Evolutionary conservation across 2,113 vertebrate species (phyloP).

Genomic region (Tenrec ecaudatus): DNA sequence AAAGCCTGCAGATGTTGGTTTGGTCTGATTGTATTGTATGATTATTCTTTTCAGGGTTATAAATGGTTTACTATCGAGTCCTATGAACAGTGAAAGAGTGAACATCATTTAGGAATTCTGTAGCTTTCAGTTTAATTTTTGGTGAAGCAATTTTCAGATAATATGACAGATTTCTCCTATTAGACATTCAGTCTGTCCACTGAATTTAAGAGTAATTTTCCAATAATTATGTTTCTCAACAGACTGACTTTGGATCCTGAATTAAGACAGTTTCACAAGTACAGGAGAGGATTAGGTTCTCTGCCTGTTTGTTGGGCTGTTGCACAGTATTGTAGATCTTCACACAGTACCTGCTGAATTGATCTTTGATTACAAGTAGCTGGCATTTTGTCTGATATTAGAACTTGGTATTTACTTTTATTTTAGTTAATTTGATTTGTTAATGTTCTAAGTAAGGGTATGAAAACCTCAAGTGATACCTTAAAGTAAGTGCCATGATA

Average conservation of each 20-base stretch:
- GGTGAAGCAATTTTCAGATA: background rate
- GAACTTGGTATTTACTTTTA: slow-evolving; percentile 10
- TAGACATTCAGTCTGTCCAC: background rate
- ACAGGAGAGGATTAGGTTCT: too few relatives aligned
- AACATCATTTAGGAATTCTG: slow-evolving; percentile 3
- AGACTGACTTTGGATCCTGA: background rate
- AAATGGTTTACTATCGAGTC: background rate
- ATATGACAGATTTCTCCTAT: too few relatives aligned
- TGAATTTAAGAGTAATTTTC: background rate
- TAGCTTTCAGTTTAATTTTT: slow-evolving; percentile 7
- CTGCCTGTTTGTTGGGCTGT: too few relatives aligned
- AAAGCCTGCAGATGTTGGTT: too few relatives aligned
- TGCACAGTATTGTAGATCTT: too few relatives aligned
- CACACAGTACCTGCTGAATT: too few relatives aligned
- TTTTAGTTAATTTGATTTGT: background rate
- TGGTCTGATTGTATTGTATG: background rate
- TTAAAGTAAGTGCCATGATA: background rate
- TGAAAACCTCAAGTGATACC: background rate
- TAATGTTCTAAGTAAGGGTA: background rate
- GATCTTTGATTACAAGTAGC: background rate
- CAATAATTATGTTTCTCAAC: background rate
- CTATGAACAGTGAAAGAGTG: background rate
- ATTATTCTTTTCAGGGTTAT: background rate
- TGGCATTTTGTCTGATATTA: background rate
- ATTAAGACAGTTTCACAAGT: background rate